Evolutionary conservation across 2,797 vertebrate species (phyloP), one percentile per base, ranked within the genome.

Genomic region (Euphonia xanthogaster): DNA sequence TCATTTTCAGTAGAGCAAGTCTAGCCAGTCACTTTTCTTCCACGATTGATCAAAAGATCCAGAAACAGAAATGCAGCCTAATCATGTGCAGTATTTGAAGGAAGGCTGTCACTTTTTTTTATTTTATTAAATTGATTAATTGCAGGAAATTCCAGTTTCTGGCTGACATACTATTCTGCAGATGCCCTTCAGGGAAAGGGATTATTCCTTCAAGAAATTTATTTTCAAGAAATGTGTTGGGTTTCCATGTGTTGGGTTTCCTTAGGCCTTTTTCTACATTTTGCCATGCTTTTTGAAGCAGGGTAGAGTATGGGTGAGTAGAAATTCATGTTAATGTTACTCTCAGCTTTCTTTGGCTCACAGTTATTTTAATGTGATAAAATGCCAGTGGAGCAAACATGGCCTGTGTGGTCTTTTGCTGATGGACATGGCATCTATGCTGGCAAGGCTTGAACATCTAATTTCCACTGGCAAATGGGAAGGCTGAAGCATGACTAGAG

Each of bases 141-240:
- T 80, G 54, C 87, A 94, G 92, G 91, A 96, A 97, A 94, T 96
- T 83, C 57, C 61, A 68, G 23, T 57, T 95, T 71, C 51, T 93
- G 68, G 77, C 27, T 74, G 81, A 80, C 54, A 44, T 54, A 19
- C 40, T 85, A 19, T 76, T 50, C 18, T 76, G 75, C 50, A 65
- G 60, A 80, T 93, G 65, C 45, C 85, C 57, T 91, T 90, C 74
- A 87, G 63, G 87, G 74, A 63, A 84, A 73, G 13, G 12, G 11
- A 27, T 89, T 90, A 42, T 78, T 86, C 66, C 65, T 93, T 79
- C 70, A 79, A 66, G 74, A 78, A 93, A 45, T 22, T 13, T 70
- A n/a, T n/a, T n/a, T n/a, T n/a, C n/a, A n/a, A n/a, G n/a, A n/a
- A n/a, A 25, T n/a, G 21, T 83, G 54, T 28, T 94, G 13, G 3